A percentile compares a stretch with the other conserved stretches of the same genome.
phyloP scores from a whole-genome alignment of 2,797 vertebrate species.

The Liasis olivaceus region DNA sequence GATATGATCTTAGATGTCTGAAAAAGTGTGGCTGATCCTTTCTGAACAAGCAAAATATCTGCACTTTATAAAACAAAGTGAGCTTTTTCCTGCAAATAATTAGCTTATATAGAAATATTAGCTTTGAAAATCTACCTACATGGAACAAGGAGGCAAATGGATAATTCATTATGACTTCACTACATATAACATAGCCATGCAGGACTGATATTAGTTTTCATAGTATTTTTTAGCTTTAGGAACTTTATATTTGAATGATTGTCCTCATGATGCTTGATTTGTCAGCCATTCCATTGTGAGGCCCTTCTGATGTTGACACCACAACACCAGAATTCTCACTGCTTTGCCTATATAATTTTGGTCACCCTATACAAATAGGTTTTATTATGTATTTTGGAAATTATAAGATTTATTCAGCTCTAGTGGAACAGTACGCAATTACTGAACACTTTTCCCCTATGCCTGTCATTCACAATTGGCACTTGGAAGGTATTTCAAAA shows the following conservation, averaged over 20 bases:
- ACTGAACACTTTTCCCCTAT: neutral
- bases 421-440: neutral
- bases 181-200: neutral
- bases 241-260: no score
- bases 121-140: neutral
- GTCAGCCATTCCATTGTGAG: no score
- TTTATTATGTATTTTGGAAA: neutral
- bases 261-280: no score
- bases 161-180: neutral
- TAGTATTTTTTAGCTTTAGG: neutral
- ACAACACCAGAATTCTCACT: neutral
- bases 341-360: neutral
- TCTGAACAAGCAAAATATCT: neutral
- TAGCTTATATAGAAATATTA: neutral
- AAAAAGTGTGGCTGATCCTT: neutral
- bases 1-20: neutral
- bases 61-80: no score
- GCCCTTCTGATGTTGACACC: no score
- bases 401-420: neutral
- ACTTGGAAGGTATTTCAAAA: neutral
- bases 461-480: no score
- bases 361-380: neutral
- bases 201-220: rapidly evolving
- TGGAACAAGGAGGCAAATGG: neutral
- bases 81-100: neutral